phyloP scores from a whole-genome alignment of 2,797 vertebrate genomes.

The Enoplosus armatus region DNA sequence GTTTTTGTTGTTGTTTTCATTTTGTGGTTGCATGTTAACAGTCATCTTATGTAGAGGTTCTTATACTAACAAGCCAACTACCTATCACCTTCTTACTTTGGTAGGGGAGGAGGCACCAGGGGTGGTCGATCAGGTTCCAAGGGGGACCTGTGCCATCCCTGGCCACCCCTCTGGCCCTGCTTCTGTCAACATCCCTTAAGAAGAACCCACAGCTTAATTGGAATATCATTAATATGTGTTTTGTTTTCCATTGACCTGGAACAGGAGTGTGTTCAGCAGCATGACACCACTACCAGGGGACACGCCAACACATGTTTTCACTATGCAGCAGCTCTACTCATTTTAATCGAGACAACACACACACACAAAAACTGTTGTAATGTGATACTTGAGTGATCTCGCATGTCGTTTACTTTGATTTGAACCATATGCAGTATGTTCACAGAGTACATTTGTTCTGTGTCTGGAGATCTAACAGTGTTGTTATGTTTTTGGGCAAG shows the following conservation, averaged over 20 bases:
- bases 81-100: neutral
- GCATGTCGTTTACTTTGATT: slow-evolving; percentile 51
- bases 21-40: neutral
- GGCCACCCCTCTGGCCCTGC: neutral
- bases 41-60: neutral
- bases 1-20: neutral
- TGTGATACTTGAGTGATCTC: slow-evolving; percentile 29
- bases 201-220: slow-evolving; percentile 21
- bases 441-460: slow-evolving; percentile 29
- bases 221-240: slow-evolving; percentile 43
- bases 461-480: slow-evolving; percentile 22
- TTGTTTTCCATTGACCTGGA: slow-evolving; percentile 47
- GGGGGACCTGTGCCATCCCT: neutral
- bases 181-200: neutral
- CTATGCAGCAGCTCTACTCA: slow-evolving; percentile 43
- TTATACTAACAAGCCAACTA: neutral
- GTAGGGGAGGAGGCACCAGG: neutral
- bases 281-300: slow-evolving; percentile 13
- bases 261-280: slow-evolving; percentile 18
- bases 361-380: slow-evolving; percentile 40
- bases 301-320: slow-evolving; percentile 66
- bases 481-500: slow-evolving; percentile 31
- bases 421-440: slow-evolving; percentile 56
- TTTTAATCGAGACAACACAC: slow-evolving; percentile 50
- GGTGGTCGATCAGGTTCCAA: neutral